Evolutionary conservation across 2,888 invertebrate genomes (phyloP).

Genomic region (Leptopilina drosophilae): DNA sequence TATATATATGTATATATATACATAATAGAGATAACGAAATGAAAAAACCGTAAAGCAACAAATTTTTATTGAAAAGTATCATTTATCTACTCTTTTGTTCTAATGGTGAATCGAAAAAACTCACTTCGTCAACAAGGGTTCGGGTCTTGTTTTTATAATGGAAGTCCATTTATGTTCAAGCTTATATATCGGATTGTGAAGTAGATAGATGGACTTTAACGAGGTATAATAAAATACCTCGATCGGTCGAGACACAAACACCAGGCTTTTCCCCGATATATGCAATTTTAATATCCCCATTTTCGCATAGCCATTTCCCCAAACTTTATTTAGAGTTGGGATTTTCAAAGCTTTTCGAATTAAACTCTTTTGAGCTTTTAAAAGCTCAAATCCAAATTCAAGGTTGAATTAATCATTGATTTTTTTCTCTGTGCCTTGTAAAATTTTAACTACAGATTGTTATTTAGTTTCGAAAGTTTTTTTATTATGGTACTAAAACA

Average conservation of each 20-base stretch:
- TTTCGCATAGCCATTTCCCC: slow-evolving; percentile 25
- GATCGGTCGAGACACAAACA: slow-evolving; percentile 23
- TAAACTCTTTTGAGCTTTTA: slow-evolving; percentile 14
- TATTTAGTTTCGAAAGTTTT: no score
- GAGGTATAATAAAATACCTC: slow-evolving; percentile 30
- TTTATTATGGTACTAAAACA: no score
- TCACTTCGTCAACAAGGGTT: background rate
- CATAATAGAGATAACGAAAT: background rate
- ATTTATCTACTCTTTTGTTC: background rate
- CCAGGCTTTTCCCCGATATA: slow-evolving; percentile 14
- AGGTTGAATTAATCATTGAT: background rate
- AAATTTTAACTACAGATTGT: no score
- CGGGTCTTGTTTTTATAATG: slow-evolving; percentile 17
- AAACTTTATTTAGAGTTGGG: slow-evolving; percentile 12
- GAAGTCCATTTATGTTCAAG: slow-evolving; percentile 28
- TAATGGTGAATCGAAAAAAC: background rate
- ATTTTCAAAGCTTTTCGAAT: slow-evolving; percentile 22
- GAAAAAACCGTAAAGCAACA: background rate
- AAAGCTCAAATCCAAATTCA: background rate
- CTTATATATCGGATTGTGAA: slow-evolving; percentile 32
- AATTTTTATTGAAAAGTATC: background rate
- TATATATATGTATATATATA: no score
- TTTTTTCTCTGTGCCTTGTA: no score
- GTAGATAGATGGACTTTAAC: slow-evolving; percentile 28
- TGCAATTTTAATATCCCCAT: slow-evolving; percentile 36